Percentiles rank a stretch among this genome's conserved stretches.
These are phyloP conservation scores for Diplodus sargus DNA, from an alignment of 2,797 vertebrate genomes.

Conservation along the genomic window DNA sequence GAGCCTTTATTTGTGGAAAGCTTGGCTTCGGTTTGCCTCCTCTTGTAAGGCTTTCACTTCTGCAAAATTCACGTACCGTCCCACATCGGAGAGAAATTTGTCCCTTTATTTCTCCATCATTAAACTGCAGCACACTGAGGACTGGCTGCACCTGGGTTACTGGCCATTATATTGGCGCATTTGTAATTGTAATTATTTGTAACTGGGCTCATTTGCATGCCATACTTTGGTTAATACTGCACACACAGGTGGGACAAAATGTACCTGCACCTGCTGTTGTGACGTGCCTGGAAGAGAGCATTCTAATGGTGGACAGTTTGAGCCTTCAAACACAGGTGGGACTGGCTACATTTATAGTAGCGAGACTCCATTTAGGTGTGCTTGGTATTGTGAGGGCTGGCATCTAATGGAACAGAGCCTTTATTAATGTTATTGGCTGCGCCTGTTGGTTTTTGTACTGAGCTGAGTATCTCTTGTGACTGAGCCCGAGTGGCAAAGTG, in stretches of 20 bases:
- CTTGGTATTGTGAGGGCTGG: background rate
- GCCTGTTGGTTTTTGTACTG: slow-evolving; percentile 1
- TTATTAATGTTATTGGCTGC: background rate
- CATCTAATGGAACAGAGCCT: background rate
- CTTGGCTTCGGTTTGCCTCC: background rate
- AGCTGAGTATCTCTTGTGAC: background rate
- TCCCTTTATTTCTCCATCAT: slow-evolving; percentile 31
- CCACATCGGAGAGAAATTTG: background rate
- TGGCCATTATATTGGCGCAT: slow-evolving; percentile 26
- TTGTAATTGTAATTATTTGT: slow-evolving; percentile 53
- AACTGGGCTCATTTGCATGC: slow-evolving; percentile 49
- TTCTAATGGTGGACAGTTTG: slow-evolving; percentile 2
- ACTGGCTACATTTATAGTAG: background rate
- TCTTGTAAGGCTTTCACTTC: background rate
- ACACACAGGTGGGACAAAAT: slow-evolving; percentile 25
- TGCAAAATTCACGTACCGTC: background rate
- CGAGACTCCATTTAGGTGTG: background rate
- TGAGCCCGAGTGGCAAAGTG: too few relatives aligned
- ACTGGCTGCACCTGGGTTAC: slow-evolving; percentile 53
- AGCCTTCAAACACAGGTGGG: slow-evolving; percentile 13
- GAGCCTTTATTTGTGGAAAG: background rate
- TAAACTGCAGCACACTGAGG: slow-evolving; percentile 27
- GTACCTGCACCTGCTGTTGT: background rate
- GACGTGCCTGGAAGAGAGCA: background rate
- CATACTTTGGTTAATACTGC: slow-evolving; percentile 2